phyloP scores from a whole-genome alignment of 1,140 invertebrate species.

The Procambarus clarkii region DNA sequence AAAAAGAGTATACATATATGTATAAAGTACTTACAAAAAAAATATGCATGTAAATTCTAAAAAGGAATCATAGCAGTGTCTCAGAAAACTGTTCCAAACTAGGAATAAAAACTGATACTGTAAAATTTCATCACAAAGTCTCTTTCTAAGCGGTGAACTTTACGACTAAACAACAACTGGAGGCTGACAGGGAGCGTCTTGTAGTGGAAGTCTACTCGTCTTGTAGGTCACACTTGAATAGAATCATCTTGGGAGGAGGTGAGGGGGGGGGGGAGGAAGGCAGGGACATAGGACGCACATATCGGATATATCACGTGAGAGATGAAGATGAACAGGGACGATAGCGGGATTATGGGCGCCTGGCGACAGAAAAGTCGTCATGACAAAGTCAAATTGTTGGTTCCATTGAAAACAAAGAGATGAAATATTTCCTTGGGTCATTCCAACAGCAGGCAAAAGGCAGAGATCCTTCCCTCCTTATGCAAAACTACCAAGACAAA shows the following conservation, averaged over 20 bases:
- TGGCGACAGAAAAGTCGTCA: too few species aligned
- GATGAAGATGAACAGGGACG: background rate
- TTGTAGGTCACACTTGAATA: background rate
- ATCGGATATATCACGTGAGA: background rate
- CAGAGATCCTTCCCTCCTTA: background rate
- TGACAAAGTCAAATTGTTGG: too few species aligned
- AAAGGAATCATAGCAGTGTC: too few species aligned
- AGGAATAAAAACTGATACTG: too few species aligned
- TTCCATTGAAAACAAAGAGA: too few species aligned
- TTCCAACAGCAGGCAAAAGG: background rate
- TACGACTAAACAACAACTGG: background rate
- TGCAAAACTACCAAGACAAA: background rate
- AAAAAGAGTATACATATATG: too few species aligned
- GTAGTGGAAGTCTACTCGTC: background rate
- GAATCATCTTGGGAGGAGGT: background rate
- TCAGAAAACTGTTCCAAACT: too few species aligned
- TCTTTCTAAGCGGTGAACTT: too few species aligned
- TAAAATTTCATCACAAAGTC: too few species aligned
- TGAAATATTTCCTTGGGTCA: background rate
- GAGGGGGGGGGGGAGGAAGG: background rate
- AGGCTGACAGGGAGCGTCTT: background rate
- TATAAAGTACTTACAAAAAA: too few species aligned
- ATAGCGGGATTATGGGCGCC: too few species aligned
- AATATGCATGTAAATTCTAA: too few species aligned
- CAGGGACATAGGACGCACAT: background rate